Conservation (phyloP, 2,888 invertebrate species). For the Harmothoe impar region DNA sequence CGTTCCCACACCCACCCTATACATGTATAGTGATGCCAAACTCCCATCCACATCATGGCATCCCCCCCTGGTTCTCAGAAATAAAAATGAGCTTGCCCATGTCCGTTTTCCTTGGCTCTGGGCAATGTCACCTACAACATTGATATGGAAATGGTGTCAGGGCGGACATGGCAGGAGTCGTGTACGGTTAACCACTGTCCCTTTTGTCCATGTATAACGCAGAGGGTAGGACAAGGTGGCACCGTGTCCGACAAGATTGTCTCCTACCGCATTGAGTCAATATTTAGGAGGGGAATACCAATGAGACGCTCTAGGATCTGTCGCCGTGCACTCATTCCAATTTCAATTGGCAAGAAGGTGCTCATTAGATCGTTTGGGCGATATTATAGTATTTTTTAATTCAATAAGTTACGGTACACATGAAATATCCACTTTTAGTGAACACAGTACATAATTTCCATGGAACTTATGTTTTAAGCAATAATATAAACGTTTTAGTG, state of each 20-base stretch:
- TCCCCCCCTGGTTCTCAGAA: not conserved
- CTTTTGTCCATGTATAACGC: constrained; percentile 14
- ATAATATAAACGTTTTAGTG: too few species aligned
- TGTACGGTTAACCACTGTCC: constrained; percentile 37
- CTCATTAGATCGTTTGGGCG: too few species aligned
- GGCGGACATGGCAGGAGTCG: constrained; percentile 3
- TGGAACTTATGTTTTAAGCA: too few species aligned
- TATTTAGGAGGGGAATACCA: constrained; percentile 1
- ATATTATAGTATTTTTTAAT: too few species aligned
- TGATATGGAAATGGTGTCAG: constrained; percentile 10
- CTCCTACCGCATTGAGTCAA: constrained; percentile 48
- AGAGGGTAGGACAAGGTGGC: not conserved
- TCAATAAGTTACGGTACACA: too few species aligned
- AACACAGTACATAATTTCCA: too few species aligned
- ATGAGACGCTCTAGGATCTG: not conserved
- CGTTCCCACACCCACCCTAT: constrained; percentile 36
- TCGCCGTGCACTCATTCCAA: too few species aligned
- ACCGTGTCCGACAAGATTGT: constrained; percentile 27
- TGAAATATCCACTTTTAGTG: too few species aligned
- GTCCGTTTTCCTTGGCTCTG: constrained; percentile 3
- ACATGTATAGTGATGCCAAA: constrained; percentile 21
- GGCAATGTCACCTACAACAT: not conserved
- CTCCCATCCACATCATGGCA: not conserved
- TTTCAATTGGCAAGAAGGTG: too few species aligned
- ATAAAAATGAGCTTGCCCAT: not conserved